phyloP scores from a whole-genome alignment of 2,113 vertebrate genomes.

The Laticauda laticaudata region DNA sequence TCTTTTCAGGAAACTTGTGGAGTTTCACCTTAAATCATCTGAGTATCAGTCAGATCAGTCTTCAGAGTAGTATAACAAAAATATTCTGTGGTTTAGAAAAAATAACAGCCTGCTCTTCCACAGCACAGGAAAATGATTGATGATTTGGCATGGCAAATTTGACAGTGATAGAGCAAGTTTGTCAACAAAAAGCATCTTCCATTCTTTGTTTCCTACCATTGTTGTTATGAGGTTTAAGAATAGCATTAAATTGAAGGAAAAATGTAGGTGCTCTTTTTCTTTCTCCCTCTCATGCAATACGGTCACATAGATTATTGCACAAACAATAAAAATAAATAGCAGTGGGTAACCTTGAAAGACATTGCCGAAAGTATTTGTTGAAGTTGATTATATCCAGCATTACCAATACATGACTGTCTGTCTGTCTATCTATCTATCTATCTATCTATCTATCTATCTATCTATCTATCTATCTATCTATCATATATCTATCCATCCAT shows the following conservation, averaged over 20 bases:
- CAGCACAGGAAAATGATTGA: slow-evolving; percentile 13
- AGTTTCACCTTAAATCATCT: neutral
- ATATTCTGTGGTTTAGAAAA: neutral
- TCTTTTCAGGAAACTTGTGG: neutral
- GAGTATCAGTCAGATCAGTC: slow-evolving; percentile 23
- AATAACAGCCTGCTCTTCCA: neutral
- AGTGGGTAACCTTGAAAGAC: slow-evolving; percentile 3
- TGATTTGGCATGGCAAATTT: slow-evolving; percentile 19
- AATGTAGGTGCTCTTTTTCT: neutral
- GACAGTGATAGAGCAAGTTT: slow-evolving; percentile 8
- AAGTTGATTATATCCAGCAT: neutral
- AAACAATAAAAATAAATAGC: slow-evolving; percentile 16
- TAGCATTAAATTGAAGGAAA: neutral
- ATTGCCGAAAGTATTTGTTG: neutral
- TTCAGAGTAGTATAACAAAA: slow-evolving; percentile 22
- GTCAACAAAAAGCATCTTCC: neutral
- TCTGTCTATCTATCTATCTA: rapidly evolving
- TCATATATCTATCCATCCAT: neutral
- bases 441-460: too few relatives aligned
- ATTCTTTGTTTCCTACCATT: slow-evolving; percentile 6
- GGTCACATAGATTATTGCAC: neutral
- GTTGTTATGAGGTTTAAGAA: slow-evolving; percentile 23
- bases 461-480: too few relatives aligned
- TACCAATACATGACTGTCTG: neutral
- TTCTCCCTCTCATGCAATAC: neutral